Percentiles rank a stretch among this genome's conserved stretches.
phyloP scores from a whole-genome alignment of 1,140 invertebrate species.

The Meloidogyne exigua region DNA sequence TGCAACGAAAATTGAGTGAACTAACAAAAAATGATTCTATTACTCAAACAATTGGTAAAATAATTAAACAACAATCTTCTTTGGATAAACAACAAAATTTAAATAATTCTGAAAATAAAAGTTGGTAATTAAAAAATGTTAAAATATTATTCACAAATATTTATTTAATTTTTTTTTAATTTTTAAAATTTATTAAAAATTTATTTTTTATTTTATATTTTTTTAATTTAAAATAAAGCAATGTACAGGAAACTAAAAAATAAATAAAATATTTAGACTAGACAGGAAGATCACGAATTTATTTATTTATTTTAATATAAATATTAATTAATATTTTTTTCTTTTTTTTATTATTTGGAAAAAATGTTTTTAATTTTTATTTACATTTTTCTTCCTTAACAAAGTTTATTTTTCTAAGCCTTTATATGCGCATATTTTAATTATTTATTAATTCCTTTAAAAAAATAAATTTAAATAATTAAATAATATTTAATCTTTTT shows the following conservation, averaged over 20 bases:
- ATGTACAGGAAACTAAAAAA: too few species aligned
- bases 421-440: too few species aligned
- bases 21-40: constrained; percentile 9
- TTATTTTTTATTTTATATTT: not conserved
- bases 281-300: not conserved
- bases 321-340: not conserved
- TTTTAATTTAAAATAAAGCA: too few species aligned
- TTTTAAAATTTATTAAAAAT: not conserved
- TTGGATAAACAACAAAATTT: not conserved
- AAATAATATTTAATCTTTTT: too few species aligned
- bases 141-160: too few species aligned
- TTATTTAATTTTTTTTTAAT: too few species aligned
- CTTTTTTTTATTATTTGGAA: too few species aligned
- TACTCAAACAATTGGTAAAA: not conserved
- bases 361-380: too few species aligned
- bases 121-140: not conserved
- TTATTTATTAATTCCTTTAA: too few species aligned
- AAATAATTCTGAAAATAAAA: not conserved
- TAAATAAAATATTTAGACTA: not conserved
- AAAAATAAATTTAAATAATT: too few species aligned
- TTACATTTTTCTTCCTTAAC: too few species aligned
- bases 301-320: not conserved
- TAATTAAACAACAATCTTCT: not conserved
- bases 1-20: constrained; percentile 25
- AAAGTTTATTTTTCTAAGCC: too few species aligned